These are phyloP conservation scores for Mus minutoides DNA, from an alignment of 2,797 vertebrate species.

Conservation along the genomic window DNA sequence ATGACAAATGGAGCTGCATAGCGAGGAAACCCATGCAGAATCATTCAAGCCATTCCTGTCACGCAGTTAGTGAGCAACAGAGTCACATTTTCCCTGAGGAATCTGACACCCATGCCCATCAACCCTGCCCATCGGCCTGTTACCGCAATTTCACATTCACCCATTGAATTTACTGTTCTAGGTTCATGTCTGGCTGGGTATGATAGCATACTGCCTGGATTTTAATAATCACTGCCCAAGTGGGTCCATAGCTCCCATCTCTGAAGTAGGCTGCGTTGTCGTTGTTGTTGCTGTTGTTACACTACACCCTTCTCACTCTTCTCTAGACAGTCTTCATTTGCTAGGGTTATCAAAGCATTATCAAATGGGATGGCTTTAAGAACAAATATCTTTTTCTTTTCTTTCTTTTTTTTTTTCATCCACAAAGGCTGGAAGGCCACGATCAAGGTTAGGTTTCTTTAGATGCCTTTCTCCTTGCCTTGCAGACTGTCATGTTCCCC, in stretches of 20 bases:
- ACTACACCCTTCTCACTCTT: not conserved
- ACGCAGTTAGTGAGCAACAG: not conserved
- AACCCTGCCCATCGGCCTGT: not conserved
- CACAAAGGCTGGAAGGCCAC: not conserved
- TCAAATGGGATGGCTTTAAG: not conserved
- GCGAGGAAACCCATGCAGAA: not conserved
- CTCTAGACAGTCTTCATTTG: not conserved
- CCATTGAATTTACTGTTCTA: not conserved
- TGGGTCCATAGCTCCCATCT: not conserved
- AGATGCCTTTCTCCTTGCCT: not conserved
- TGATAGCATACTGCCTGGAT: not conserved
- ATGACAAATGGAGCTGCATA: not conserved
- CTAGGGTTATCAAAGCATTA: not conserved
- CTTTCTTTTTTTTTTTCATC: not conserved
- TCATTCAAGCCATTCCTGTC: not conserved
- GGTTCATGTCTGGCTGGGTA: not conserved
- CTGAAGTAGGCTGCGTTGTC: not conserved
- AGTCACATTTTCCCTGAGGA: not conserved
- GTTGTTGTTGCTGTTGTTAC: not conserved
- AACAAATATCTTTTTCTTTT: not conserved
- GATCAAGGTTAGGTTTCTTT: constrained; percentile 29
- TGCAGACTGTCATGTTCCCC: not conserved
- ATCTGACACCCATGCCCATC: not conserved
- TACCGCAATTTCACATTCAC: not conserved
- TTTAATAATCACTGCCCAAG: not conserved